Evolutionary conservation across 2,113 vertebrate species (phyloP).

Genomic region (Cacatua alba): DNA sequence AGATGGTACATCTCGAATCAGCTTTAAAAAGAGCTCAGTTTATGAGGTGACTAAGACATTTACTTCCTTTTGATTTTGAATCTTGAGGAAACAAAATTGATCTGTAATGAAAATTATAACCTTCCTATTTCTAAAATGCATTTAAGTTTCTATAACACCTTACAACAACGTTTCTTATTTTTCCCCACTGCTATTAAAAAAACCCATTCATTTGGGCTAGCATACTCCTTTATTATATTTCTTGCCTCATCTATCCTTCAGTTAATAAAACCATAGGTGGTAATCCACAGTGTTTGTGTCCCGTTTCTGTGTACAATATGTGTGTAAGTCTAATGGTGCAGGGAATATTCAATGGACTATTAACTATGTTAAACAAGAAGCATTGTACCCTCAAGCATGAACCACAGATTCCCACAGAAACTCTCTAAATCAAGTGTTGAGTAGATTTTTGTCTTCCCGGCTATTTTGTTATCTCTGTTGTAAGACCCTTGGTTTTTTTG

Average conservation of each 20-base stretch:
- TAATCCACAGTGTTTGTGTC: constrained; percentile 46
- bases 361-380: constrained; percentile 57
- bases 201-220: not conserved
- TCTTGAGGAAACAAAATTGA: not conserved
- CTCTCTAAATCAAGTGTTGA: constrained; percentile 55
- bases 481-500: constrained; percentile 62
- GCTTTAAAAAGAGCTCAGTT: not conserved
- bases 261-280: constrained; percentile 64
- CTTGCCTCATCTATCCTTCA: not conserved
- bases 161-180: not conserved
- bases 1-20: not conserved
- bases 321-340: constrained; percentile 2
- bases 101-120: not conserved
- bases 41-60: not conserved
- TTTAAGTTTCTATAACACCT: not conserved
- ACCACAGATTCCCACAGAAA: constrained; percentile 74
- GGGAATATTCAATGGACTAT: constrained; percentile 46
- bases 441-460: constrained; percentile 69
- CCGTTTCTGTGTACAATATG: not conserved
- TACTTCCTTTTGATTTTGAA: not conserved
- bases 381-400: constrained; percentile 44
- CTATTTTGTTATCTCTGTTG: constrained; percentile 67
- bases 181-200: not conserved
- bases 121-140: not conserved
- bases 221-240: not conserved